phyloP scores from a whole-genome alignment of 2,888 invertebrate species.

The Hyles lineata region DNA sequence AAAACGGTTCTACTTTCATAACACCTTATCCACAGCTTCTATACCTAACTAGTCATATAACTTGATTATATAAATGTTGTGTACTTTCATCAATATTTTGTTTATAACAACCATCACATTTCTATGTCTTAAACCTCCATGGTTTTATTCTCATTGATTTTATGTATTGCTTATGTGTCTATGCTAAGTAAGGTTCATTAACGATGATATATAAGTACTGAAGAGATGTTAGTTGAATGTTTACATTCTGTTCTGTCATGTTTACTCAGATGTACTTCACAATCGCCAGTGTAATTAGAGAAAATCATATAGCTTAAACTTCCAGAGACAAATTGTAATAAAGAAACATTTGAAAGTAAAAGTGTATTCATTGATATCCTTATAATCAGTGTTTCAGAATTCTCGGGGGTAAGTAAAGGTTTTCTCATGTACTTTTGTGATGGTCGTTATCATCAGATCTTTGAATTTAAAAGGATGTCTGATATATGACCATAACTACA shows the following conservation, averaged over 20 bases:
- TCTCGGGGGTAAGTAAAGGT: neutral
- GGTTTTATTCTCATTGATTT: constrained; percentile 15
- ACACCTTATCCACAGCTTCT: constrained; percentile 20
- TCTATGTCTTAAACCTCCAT: neutral
- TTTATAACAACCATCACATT: constrained; percentile 12
- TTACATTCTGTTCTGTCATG: constrained; percentile 28
- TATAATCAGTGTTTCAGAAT: constrained; percentile 44
- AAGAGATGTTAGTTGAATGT: constrained; percentile 8
- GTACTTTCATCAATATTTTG: constrained; percentile 25
- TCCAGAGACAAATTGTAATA: constrained; percentile 43
- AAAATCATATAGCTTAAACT: constrained; percentile 30
- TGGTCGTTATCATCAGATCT: too few species aligned
- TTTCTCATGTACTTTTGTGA: neutral
- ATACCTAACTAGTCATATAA: constrained; percentile 25
- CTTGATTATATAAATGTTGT: constrained; percentile 26
- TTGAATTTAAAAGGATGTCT: neutral
- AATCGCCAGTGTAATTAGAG: constrained; percentile 26
- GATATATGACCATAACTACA: too few species aligned
- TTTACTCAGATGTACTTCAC: constrained; percentile 33
- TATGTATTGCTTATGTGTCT: neutral
- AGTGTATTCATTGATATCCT: constrained; percentile 64
- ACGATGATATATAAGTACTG: neutral
- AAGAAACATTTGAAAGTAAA: constrained; percentile 59
- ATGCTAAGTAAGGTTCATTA: neutral
- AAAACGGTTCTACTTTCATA: constrained; percentile 42